Conservation (phyloP, 2,888 invertebrate genomes). For the Bibio marci region DNA sequence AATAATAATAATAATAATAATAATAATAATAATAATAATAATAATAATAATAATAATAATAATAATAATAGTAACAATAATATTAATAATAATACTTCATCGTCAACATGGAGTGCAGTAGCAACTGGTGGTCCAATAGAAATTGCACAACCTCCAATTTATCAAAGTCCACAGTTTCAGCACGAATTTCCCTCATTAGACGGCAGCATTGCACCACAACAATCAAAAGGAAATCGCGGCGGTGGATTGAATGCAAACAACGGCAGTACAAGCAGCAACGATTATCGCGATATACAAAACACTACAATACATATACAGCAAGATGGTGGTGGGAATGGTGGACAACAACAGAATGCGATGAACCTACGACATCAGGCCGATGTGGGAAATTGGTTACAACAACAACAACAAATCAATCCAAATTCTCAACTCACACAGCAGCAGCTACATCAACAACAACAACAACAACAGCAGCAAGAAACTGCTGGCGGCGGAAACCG, state of each 20-base stretch:
- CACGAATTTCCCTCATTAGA: constrained; percentile 86
- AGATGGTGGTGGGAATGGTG: constrained; percentile 3
- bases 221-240: constrained; percentile 29
- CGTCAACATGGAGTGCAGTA: constrained; percentile 42
- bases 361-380: constrained; percentile 28
- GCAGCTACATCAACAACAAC: constrained; percentile 1
- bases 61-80: constrained; percentile 1
- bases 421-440: no score
- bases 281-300: no score
- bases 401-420: no score
- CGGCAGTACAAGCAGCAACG: constrained; percentile 20
- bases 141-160: constrained; percentile 38
- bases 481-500: constrained; percentile 27
- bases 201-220: constrained; percentile 30
- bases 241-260: constrained; percentile 15
- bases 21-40: neutral
- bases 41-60: constrained; percentile 1
- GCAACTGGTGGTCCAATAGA: constrained; percentile 30
- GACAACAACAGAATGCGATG: constrained; percentile 13
- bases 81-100: constrained; percentile 18
- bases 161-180: constrained; percentile 79
- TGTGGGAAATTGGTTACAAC: constrained; percentile 22
- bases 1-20: neutral
- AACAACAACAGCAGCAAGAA: constrained; percentile 4
- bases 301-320: constrained; percentile 6